A percentile compares a stretch with the other conserved stretches of the same genome.
Evolutionary conservation across 2,797 vertebrate genomes (phyloP).

Genomic region (Cyprinodon diabolis): DNA sequence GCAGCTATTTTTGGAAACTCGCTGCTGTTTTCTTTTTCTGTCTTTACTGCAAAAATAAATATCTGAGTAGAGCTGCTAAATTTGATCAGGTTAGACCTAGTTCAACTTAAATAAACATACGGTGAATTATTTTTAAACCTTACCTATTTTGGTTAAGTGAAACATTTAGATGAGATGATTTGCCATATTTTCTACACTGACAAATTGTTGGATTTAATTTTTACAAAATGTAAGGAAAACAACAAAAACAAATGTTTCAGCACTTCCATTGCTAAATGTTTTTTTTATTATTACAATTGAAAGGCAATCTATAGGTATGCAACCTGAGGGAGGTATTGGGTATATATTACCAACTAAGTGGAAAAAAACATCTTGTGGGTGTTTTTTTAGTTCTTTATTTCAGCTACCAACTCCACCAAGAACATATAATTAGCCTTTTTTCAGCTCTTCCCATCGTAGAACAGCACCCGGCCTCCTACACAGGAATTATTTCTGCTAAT

Average conservation of each 20-base stretch:
- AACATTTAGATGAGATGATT: slow-evolving; percentile 5
- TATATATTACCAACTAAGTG: slow-evolving; percentile 37
- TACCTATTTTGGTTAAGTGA: not conserved
- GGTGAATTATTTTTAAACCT: not conserved
- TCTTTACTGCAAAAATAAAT: slow-evolving; percentile 4
- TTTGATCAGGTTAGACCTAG: not conserved
- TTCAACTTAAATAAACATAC: not conserved
- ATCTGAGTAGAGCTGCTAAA: not conserved
- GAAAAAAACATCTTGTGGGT: slow-evolving; percentile 37
- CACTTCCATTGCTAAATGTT: slow-evolving; percentile 35
- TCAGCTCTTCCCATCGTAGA: slow-evolving; percentile 38
- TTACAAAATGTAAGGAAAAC: slow-evolving; percentile 41
- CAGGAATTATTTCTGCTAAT: slow-evolving; percentile 51
- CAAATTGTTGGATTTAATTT: not conserved
- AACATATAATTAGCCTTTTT: slow-evolving; percentile 30
- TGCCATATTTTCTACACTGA: slow-evolving; percentile 10
- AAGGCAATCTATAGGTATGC: slow-evolving; percentile 26
- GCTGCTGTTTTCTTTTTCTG: not conserved
- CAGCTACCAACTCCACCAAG: slow-evolving; percentile 30
- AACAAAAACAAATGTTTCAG: slow-evolving; percentile 3
- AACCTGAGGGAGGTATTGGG: slow-evolving; percentile 24
- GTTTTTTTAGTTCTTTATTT: slow-evolving; percentile 37
- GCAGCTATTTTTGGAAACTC: slow-evolving; percentile 68
- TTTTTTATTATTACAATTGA: slow-evolving; percentile 17
- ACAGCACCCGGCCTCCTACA: slow-evolving; percentile 22